These are phyloP conservation scores for Pocillopora grandis DNA, from an alignment of 92 coral and sea anemone species.

Conservation along the genomic window DNA sequence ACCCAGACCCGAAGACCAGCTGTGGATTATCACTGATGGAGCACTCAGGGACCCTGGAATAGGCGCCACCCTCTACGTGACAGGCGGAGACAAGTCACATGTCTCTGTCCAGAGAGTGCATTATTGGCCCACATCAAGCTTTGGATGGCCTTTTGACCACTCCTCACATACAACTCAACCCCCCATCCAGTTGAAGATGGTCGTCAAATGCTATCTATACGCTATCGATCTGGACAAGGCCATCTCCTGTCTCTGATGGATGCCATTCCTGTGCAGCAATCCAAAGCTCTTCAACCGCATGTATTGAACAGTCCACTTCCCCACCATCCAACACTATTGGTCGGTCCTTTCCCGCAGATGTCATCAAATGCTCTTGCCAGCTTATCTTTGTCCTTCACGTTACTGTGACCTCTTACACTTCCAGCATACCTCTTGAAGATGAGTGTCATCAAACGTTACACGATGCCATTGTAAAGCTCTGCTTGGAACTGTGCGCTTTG, in stretches of 20 bases:
- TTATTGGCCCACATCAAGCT: constrained; percentile 52
- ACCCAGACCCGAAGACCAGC: constrained; percentile 50
- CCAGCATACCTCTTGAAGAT: constrained; percentile 29
- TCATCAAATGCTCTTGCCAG: constrained; percentile 46
- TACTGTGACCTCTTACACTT: constrained; percentile 49
- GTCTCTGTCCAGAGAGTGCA: constrained; percentile 46
- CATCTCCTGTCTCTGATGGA: constrained; percentile 9
- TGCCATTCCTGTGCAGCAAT: constrained; percentile 53
- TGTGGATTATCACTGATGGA: constrained; percentile 54
- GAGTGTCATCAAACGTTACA: constrained; percentile 50
- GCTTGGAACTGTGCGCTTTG: background rate
- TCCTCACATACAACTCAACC: constrained; percentile 50
- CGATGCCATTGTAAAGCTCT: constrained; percentile 24
- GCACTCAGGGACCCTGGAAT: constrained; percentile 49
- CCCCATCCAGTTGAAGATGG: constrained; percentile 50
- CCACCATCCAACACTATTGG: constrained; percentile 51
- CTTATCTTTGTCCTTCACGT: constrained; percentile 45
- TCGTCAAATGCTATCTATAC: constrained; percentile 42
- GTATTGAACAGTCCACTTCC: constrained; percentile 41
- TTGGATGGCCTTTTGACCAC: constrained; percentile 58
- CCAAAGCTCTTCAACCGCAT: constrained; percentile 19
- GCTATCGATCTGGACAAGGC: constrained; percentile 63
- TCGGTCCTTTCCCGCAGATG: constrained; percentile 45
- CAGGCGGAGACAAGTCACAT: background rate
- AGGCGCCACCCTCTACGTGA: constrained; percentile 50